Percentiles rank a stretch among this genome's conserved stretches.
Conservation (phyloP, 1,140 invertebrate species). For the Drosophila kepulauana region DNA sequence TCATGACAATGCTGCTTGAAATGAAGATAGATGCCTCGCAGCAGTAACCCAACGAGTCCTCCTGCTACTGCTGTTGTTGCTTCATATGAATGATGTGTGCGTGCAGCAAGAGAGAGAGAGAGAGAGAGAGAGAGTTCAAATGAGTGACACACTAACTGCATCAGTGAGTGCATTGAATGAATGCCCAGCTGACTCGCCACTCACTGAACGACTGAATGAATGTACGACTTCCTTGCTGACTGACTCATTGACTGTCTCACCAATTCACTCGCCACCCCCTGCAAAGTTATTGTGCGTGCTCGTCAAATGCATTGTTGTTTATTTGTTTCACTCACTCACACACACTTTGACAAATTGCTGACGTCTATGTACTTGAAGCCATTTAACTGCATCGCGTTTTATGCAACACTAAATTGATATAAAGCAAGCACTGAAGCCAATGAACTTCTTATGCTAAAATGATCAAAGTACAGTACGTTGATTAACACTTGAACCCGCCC, state of each 20-base stretch:
- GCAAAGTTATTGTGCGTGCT: conserved; percentile 38
- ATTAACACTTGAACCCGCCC: conserved; percentile 10
- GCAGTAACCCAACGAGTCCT: conserved; percentile 15
- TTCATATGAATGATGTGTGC: conserved; percentile 67
- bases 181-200: conserved; percentile 28
- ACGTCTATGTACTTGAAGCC: conserved; percentile 56
- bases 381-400: conserved; percentile 66
- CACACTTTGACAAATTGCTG: conserved; percentile 55
- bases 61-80: neutral
- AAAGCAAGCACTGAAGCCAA: conserved; percentile 48
- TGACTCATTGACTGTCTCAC: conserved; percentile 12
- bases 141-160: conserved; percentile 72
- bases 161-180: conserved; percentile 72
- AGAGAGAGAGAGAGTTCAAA: conserved; percentile 20
- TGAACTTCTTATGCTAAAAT: neutral
- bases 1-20: conserved; percentile 60
- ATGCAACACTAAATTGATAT: conserved; percentile 75
- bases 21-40: conserved; percentile 74
- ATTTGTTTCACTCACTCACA: conserved; percentile 58
- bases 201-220: too few species aligned
- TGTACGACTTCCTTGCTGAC: conserved; percentile 9
- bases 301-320: conserved; percentile 79
- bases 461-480: neutral
- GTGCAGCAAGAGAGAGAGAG: conserved; percentile 6
- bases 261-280: neutral